These are phyloP conservation scores for Sceloporus tristichus DNA, from an alignment of 2,113 vertebrate genomes.

Conservation along the genomic window DNA sequence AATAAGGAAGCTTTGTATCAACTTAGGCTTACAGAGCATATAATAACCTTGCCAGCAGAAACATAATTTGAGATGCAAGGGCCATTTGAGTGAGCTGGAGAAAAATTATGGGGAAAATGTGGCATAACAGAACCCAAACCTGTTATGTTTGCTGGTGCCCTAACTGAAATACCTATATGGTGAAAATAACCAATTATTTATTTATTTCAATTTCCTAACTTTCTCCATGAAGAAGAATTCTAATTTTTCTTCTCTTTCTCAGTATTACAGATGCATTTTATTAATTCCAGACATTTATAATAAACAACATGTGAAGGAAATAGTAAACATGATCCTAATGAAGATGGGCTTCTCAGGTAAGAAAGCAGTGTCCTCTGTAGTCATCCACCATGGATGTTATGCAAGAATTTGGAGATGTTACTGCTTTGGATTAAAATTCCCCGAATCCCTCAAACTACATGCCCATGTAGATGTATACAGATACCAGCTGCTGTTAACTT, in stretches of 20 bases:
- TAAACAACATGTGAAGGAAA: slow-evolving; percentile 93
- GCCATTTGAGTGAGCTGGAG: not conserved
- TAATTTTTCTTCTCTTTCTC: slow-evolving; percentile 57
- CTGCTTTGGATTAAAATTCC: too few species aligned
- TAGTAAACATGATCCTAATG: slow-evolving; percentile 94
- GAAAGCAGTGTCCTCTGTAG: not conserved
- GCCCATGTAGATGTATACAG: not conserved
- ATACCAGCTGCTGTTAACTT: not conserved
- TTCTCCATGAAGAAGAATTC: not conserved
- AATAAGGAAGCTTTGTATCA: not conserved
- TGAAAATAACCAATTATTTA: not conserved
- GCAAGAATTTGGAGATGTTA: not conserved
- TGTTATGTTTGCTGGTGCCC: not conserved
- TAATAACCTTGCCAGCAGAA: not conserved
- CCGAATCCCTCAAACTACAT: too few species aligned
- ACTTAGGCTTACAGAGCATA: not conserved
- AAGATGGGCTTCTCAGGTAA: slow-evolving; percentile 98
- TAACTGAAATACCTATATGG: not conserved
- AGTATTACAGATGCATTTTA: slow-evolving; percentile 99
- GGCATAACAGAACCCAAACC: not conserved
- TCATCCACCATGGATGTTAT: not conserved
- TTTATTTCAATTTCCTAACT: not conserved
- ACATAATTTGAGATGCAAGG: not conserved
- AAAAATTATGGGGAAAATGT: not conserved
- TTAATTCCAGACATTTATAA: slow-evolving; percentile 97